Conservation (phyloP, 2,113 vertebrate genomes). For the Haplochromis vanheusdeni region DNA sequence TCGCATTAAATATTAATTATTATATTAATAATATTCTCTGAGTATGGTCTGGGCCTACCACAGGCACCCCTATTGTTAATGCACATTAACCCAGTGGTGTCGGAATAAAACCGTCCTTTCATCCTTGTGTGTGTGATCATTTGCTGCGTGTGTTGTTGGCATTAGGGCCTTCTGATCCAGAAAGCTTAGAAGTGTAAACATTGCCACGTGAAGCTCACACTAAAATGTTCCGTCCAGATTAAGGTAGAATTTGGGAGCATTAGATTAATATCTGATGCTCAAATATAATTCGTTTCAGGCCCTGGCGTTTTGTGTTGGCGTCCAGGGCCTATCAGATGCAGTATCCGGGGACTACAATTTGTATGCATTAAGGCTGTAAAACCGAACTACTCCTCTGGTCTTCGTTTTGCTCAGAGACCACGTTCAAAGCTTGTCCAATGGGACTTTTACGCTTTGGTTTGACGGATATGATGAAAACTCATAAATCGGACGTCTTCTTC, state of each 20-base stretch:
- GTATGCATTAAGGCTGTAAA: background rate
- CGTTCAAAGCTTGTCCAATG: background rate
- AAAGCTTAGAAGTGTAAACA: background rate
- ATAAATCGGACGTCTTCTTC: background rate
- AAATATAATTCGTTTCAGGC: background rate
- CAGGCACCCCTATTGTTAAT: background rate
- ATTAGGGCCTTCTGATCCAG: background rate
- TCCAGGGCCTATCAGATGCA: background rate
- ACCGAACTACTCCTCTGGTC: background rate
- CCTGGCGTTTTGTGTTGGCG: background rate
- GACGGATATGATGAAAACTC: background rate
- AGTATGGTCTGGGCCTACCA: background rate
- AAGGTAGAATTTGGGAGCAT: background rate
- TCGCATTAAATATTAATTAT: constrained; percentile 3
- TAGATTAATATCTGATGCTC: background rate
- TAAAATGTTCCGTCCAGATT: background rate
- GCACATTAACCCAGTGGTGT: background rate
- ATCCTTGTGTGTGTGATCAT: background rate
- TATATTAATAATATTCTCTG: constrained; percentile 31
- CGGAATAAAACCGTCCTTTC: background rate
- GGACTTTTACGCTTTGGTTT: background rate
- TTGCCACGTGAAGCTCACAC: background rate
- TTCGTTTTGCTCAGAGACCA: background rate
- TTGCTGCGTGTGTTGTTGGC: background rate
- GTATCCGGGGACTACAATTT: background rate